These are phyloP conservation scores for Indicator indicator DNA, from an alignment of 2,113 vertebrate genomes.

Conservation along the genomic window DNA sequence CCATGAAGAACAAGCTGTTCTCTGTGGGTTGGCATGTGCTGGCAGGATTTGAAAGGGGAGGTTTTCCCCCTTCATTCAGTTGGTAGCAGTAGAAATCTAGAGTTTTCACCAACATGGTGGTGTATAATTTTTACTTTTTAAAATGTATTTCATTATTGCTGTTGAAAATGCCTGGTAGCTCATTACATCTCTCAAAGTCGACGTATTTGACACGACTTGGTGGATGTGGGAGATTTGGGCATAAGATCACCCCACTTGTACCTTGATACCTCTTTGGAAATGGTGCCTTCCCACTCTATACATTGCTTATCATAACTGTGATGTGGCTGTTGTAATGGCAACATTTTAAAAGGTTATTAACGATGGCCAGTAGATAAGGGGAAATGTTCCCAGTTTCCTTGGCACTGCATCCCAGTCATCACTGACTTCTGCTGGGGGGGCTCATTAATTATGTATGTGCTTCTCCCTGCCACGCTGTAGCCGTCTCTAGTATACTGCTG, in stretches of 20 bases:
- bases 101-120: background rate
- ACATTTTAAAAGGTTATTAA: background rate
- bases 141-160: background rate
- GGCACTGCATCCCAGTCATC: background rate
- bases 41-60: background rate
- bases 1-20: conserved; percentile 41
- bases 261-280: background rate
- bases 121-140: background rate
- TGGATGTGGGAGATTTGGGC: background rate
- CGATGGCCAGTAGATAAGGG: background rate
- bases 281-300: background rate
- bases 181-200: background rate
- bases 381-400: background rate
- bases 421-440: background rate
- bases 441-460: background rate
- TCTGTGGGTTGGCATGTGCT: background rate
- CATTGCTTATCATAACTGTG: background rate
- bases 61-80: accelerated
- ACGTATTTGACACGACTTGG: background rate
- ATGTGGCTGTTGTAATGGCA: background rate
- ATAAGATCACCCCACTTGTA: background rate
- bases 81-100: background rate
- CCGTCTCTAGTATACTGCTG: background rate
- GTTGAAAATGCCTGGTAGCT: background rate
- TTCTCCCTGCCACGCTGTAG: background rate